These are phyloP conservation scores for Lepidurus apus DNA, from an alignment of 1,140 invertebrate species.

Conservation along the genomic window DNA sequence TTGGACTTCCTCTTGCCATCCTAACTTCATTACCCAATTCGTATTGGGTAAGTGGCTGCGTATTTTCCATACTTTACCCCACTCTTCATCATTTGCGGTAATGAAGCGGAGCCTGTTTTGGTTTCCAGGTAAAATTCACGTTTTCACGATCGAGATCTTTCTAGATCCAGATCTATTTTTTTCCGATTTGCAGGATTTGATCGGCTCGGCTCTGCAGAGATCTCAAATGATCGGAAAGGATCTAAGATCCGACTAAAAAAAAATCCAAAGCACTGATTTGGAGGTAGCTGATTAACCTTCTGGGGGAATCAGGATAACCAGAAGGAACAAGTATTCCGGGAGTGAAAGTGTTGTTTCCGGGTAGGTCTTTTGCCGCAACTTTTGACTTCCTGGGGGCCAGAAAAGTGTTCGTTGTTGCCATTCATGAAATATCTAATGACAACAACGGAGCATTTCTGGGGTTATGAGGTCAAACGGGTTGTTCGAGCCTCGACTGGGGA, in stretches of 20 bases:
- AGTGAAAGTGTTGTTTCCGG: not conserved
- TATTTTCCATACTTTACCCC: conserved; percentile 90
- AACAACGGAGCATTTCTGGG: not conserved
- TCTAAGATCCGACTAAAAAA: no score
- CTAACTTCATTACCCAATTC: conserved; percentile 73
- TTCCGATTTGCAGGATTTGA: no score
- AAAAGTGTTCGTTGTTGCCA: not conserved
- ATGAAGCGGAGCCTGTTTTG: conserved; percentile 76
- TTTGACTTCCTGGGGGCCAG: not conserved
- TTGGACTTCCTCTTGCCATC: no score
- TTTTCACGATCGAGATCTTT: no score
- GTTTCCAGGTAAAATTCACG: conserved; percentile 55
- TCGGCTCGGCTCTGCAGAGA: no score
- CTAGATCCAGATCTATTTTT: no score
- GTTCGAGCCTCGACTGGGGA: conserved; percentile 2
- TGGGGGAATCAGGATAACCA: not conserved
- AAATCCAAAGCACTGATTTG: no score
- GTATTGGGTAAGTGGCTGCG: conserved; percentile 67
- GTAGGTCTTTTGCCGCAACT: not conserved
- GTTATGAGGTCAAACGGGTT: not conserved
- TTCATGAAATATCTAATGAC: not conserved
- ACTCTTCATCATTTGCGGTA: conserved; percentile 86
- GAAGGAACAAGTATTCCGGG: not conserved
- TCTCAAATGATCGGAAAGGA: no score
- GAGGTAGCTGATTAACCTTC: not conserved